Evolutionary conservation across 1,140 invertebrate genomes (phyloP).

Genomic region (Glossosoma conforme): DNA sequence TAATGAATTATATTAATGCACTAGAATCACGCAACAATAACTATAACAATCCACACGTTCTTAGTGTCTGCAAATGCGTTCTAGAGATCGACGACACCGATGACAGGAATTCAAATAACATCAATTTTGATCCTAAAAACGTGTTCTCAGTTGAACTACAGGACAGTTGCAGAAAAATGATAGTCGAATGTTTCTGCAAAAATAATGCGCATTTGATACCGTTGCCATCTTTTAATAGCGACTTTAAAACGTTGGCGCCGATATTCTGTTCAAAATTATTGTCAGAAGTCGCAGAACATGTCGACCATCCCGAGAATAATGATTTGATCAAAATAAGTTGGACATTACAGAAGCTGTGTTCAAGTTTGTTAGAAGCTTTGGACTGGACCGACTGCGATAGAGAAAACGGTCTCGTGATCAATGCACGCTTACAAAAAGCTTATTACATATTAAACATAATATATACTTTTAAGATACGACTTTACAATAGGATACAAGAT

Average conservation of each 20-base stretch:
- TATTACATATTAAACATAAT: constrained; percentile 15
- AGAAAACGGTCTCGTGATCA: constrained; percentile 12
- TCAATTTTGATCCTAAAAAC: not conserved
- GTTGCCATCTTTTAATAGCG: constrained; percentile 1
- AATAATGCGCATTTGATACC: constrained; percentile 1
- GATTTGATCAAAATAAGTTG: constrained; percentile 14
- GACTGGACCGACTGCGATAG: constrained; percentile 8
- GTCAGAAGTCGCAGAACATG: constrained; percentile 10
- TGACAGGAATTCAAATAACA: not conserved
- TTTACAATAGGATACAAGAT: constrained; percentile 10
- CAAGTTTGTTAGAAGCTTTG: constrained; percentile 3
- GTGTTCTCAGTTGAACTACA: constrained; percentile 17
- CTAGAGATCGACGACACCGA: constrained; percentile 2
- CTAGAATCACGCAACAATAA: not conserved
- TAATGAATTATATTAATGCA: constrained; percentile 8
- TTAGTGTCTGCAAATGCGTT: constrained; percentile 23
- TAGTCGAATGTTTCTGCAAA: constrained; percentile 10
- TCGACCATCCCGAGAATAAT: not conserved
- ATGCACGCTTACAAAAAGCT: constrained; percentile 16
- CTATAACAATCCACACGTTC: constrained; percentile 5
- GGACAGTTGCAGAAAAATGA: constrained; percentile 8
- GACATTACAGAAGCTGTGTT: constrained; percentile 10
- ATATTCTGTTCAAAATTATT: constrained; percentile 8
- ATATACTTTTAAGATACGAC: constrained; percentile 13
- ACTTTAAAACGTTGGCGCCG: constrained; percentile 11